phyloP scores from a whole-genome alignment of 2,797 vertebrate species.

The Sus cebifrons region DNA sequence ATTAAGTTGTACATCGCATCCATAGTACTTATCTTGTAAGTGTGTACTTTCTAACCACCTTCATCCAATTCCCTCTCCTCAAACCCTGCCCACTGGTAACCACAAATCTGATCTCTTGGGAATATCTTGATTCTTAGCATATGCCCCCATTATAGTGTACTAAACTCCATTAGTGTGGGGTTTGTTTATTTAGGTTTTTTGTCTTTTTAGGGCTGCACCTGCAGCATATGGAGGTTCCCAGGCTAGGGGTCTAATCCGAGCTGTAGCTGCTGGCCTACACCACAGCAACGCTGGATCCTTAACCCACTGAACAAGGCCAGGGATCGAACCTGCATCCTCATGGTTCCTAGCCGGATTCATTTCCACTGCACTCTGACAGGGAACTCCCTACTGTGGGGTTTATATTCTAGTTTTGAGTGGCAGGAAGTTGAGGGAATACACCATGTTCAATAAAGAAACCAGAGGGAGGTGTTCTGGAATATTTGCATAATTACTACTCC shows the following conservation, averaged over 20 bases:
- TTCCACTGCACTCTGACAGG: no score
- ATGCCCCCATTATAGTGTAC: not conserved
- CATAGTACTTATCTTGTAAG: not conserved
- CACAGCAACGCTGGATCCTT: no score
- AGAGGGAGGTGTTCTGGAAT: not conserved
- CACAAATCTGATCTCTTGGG: not conserved
- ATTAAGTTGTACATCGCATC: not conserved
- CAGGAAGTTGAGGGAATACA: not conserved
- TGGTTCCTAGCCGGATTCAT: no score
- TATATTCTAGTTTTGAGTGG: slow-evolving; percentile 48
- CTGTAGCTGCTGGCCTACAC: no score
- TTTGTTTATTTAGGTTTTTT: no score
- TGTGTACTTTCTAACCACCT: not conserved
- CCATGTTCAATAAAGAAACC: slow-evolving; percentile 4
- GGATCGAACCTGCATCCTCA: no score
- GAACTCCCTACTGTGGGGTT: not conserved
- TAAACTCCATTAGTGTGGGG: not conserved
- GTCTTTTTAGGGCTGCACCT: no score
- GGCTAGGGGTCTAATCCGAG: no score
- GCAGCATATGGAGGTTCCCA: no score
- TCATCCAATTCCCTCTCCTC: not conserved
- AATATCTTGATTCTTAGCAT: not conserved
- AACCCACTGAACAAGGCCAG: no score
- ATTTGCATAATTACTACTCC: slow-evolving; percentile 48
- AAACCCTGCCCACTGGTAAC: not conserved